Evolutionary conservation across 2,888 invertebrate genomes (phyloP), one percentile per base, ranked within the genome.

Genomic region (Rutpela maculata): DNA sequence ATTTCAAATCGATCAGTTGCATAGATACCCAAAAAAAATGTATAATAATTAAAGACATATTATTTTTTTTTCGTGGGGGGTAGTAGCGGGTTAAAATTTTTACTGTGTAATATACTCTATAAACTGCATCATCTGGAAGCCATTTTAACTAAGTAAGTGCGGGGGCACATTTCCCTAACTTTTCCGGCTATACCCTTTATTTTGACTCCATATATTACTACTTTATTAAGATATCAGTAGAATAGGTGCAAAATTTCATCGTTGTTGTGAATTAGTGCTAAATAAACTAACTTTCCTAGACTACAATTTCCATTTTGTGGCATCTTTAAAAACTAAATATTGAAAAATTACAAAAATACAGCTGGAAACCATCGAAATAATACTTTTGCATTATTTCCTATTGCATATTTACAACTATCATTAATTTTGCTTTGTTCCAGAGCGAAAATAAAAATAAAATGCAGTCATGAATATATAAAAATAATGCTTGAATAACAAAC

Each of bases 401-500:
- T 50, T 12, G 50, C 38, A 9, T 43, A 0, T 43, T 15, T 43
- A 43, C 15, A 43, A 43, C 12, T 12, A 43, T 43, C 12, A 12
- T 43, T 43, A 43, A 43, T 43, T 12, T 43, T 43, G 15, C 12
- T 50, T 50, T 50, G 31, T 35, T 35, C 31, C n/a, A n/a, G n/a
- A n/a, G n/a, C n/a, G n/a, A 50, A 35, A 43, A 1, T 43, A 43
- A 43, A 43, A 12, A n/a, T 50, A 50, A 50, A 50, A 50, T 50
- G 50, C 50, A 50, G n/a, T 0, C 12, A 5, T 19, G 43, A 3
- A 18, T 50, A 50, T 65, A 12, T 2, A 65, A 74, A 72, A 60
- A 70, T 62, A n/a, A 59, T 75, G 43, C 57, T 26, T 43, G 55
- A 57, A 70, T n/a, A 76, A 67, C 73, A 72, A 55, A 67, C 17